These are phyloP conservation scores for Pegoplata infirma DNA, from an alignment of 2,888 invertebrate genomes.

Conservation along the genomic window DNA sequence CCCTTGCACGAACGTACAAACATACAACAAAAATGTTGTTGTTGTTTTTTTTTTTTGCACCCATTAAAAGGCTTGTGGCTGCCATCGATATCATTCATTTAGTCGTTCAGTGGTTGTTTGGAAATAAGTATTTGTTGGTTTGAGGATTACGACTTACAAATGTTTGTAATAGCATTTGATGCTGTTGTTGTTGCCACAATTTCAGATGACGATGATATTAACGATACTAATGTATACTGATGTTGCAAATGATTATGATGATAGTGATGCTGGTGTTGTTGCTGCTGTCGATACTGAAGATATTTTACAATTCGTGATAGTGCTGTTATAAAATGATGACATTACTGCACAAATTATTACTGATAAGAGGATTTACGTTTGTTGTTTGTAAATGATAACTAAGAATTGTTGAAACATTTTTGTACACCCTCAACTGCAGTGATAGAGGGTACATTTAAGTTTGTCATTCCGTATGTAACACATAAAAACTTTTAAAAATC, in stretches of 20 bases:
- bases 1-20: background rate
- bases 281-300: background rate
- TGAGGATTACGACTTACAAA: conserved; percentile 20
- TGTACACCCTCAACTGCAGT: too few relatives aligned
- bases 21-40: conserved; percentile 19
- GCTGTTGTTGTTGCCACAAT: background rate
- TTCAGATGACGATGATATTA: background rate
- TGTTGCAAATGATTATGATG: conserved; percentile 1
- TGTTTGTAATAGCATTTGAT: conserved; percentile 15
- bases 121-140: conserved; percentile 22
- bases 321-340: conserved; percentile 47
- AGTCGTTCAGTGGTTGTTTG: conserved; percentile 15
- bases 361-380: conserved; percentile 50
- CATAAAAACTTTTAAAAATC: too few relatives aligned
- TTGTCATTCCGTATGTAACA: too few relatives aligned
- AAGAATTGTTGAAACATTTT: conserved; percentile 15
- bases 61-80: conserved; percentile 38
- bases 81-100: conserved; percentile 37
- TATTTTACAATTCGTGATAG: conserved; percentile 17
- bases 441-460: too few relatives aligned
- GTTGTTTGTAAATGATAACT: conserved; percentile 33
- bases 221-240: background rate
- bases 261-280: background rate
- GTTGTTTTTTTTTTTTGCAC: conserved; percentile 6
- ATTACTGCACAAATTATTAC: conserved; percentile 54